Evolutionary conservation across 2,113 vertebrate species (phyloP), one percentile per base, ranked within the genome.

Genomic region (Thomomys bottae): DNA sequence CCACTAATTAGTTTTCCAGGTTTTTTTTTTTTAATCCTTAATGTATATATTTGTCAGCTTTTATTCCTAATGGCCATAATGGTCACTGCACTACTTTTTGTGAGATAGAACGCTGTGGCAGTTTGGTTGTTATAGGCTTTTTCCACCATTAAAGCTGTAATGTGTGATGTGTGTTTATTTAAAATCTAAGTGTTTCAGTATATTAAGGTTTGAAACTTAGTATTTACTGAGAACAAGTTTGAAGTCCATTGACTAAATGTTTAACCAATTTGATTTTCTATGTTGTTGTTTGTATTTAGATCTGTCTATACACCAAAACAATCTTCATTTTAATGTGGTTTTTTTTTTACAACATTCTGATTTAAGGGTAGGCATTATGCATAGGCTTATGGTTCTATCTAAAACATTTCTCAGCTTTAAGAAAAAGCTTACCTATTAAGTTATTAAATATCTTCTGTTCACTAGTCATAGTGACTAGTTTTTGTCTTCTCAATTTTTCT

Each of bases 251-350:
- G 49, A 96, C 93, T 97, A 93, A 96, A 84, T 54, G 63, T 96
- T 97, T 95, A 95, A 93, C 95, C 36, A 85, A 32, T 96, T 96
- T 93, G 91, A 91, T 96, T 96, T 96, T 93, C 84, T 95, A 32
- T 66, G 42, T 15, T 95, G 64, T 96, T 95, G 88, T 45, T 54
- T 54, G 49, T 93, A 57, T 97, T 95, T 96, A 82, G 57, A 67
- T 97, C 63, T 95, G 26, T 92, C n/a, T 95, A 97, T 97, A 97
- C 78, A 95, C 83, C 94, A 84, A 96, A 95, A 72, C 14, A 85
- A 90, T 96, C 92, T 26, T 84, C 80, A 92, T 94, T 67, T 96
- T 96, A 95, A 96, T 71, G n/a, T n/a, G n/a, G n/a, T n/a, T n/a
- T 6, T 86, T 66, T 82, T 84, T 81, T 95, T 96, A 73, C 38